Percentiles rank a stretch among this genome's conserved stretches.
Evolutionary conservation across 1,140 invertebrate genomes (phyloP).

Genomic region (Tetramorium alpestre): DNA sequence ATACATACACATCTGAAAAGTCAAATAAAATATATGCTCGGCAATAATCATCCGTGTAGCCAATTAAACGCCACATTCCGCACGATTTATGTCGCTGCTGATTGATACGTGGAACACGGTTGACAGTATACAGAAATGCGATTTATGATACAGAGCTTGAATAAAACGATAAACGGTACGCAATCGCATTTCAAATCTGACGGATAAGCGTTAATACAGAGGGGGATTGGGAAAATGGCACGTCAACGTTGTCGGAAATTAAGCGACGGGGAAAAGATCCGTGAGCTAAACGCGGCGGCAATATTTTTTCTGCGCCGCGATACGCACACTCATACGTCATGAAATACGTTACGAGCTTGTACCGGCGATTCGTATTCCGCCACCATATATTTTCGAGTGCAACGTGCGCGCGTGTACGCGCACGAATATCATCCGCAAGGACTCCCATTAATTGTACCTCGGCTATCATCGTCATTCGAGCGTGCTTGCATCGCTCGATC

Average conservation of each 20-base stretch:
- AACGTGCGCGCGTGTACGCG: neutral
- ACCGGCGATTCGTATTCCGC: constrained; percentile 27
- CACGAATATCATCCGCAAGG: constrained; percentile 57
- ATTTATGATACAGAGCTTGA: constrained; percentile 27
- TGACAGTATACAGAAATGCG: constrained; percentile 29
- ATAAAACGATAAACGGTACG: constrained; percentile 43
- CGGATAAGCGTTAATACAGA: constrained; percentile 46
- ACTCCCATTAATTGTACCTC: constrained; percentile 54
- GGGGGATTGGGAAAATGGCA: constrained; percentile 17
- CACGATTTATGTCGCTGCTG: constrained; percentile 10
- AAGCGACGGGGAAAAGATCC: constrained; percentile 43
- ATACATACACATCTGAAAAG: neutral
- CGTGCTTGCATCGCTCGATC: constrained; percentile 41
- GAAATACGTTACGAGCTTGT: constrained; percentile 8
- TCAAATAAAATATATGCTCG: neutral
- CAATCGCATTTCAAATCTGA: constrained; percentile 42
- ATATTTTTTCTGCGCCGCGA: constrained; percentile 48
- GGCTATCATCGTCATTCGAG: constrained; percentile 61
- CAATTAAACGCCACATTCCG: constrained; percentile 24
- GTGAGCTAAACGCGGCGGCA: constrained; percentile 43
- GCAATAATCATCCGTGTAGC: neutral
- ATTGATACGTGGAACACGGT: constrained; percentile 10
- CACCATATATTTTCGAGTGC: constrained; percentile 38
- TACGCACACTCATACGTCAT: constrained; percentile 38
- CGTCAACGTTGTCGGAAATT: constrained; percentile 47